Conservation (phyloP, 2,797 vertebrate species). For the Sitta carolinensis region DNA sequence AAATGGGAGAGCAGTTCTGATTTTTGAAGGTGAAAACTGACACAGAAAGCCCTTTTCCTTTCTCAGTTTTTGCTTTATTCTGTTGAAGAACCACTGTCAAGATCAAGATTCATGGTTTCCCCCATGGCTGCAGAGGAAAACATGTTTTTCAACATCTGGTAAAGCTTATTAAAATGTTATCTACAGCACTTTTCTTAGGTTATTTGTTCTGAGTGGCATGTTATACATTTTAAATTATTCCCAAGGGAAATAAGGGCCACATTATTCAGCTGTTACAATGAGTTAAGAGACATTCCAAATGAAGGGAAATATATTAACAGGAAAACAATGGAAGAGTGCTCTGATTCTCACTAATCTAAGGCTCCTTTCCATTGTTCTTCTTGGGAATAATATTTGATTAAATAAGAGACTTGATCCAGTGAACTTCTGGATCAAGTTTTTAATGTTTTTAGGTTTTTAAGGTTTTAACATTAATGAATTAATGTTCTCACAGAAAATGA, state of each 20-base stretch:
- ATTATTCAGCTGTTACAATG: background rate
- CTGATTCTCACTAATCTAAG: background rate
- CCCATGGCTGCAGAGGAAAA: background rate
- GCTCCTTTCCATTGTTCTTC: background rate
- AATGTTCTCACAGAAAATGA: background rate
- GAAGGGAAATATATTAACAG: background rate
- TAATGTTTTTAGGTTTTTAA: no score
- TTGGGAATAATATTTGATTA: background rate
- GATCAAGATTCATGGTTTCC: background rate
- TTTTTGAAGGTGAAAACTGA: background rate
- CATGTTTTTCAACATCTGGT: constrained; percentile 22
- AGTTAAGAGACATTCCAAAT: background rate
- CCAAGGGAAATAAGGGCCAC: background rate
- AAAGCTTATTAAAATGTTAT: constrained; percentile 19
- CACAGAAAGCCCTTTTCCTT: background rate
- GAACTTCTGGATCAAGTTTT: background rate
- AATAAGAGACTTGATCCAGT: background rate
- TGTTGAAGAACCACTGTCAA: background rate
- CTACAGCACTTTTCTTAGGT: constrained; percentile 1
- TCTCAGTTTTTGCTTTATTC: background rate
- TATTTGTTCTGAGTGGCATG: background rate
- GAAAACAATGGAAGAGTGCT: background rate
- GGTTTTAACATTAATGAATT: no score
- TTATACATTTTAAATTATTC: background rate
- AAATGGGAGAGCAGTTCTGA: background rate